A percentile compares a stretch with the other conserved stretches of the same genome.
phyloP scores from a whole-genome alignment of 2,797 vertebrate species.

The Yasuhikotakia modesta region DNA sequence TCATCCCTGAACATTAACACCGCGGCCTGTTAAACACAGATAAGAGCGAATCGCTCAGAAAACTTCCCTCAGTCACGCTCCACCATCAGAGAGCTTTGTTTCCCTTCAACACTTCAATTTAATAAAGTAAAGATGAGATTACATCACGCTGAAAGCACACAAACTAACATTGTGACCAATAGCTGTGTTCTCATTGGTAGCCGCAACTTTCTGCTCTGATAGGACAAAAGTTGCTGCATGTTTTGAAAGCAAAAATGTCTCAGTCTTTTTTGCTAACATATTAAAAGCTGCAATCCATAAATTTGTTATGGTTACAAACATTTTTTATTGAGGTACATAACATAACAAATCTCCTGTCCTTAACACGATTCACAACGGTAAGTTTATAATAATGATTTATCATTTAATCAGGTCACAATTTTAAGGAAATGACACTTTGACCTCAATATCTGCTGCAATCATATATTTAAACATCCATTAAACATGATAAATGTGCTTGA shows the following conservation, averaged over 20 bases:
- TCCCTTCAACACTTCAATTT: conserved; percentile 50
- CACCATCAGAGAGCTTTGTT: conserved; percentile 19
- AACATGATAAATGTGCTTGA: too few species aligned
- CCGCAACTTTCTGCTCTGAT: neutral
- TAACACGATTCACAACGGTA: too few species aligned
- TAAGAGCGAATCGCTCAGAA: conserved; percentile 36
- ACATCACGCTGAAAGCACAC: conserved; percentile 41
- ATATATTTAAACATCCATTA: too few species aligned
- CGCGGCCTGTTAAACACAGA: conserved; percentile 47
- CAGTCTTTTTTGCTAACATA: neutral
- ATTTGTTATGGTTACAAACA: too few species aligned
- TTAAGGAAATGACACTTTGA: too few species aligned
- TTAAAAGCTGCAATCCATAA: too few species aligned
- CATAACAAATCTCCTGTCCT: too few species aligned
- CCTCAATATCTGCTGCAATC: too few species aligned
- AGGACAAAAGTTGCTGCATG: conserved; percentile 6
- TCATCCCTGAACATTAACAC: conserved; percentile 33
- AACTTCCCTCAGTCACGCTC: conserved; percentile 16
- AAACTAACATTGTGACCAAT: conserved; percentile 38
- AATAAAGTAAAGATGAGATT: conserved; percentile 49
- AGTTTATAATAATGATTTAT: too few species aligned
- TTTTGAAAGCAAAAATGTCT: neutral
- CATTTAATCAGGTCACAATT: too few species aligned
- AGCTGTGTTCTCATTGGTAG: conserved; percentile 28
- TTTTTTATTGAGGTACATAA: too few species aligned